These are phyloP conservation scores for Miniopterus natalensis DNA, from an alignment of 2,113 vertebrate genomes.

Conservation along the genomic window DNA sequence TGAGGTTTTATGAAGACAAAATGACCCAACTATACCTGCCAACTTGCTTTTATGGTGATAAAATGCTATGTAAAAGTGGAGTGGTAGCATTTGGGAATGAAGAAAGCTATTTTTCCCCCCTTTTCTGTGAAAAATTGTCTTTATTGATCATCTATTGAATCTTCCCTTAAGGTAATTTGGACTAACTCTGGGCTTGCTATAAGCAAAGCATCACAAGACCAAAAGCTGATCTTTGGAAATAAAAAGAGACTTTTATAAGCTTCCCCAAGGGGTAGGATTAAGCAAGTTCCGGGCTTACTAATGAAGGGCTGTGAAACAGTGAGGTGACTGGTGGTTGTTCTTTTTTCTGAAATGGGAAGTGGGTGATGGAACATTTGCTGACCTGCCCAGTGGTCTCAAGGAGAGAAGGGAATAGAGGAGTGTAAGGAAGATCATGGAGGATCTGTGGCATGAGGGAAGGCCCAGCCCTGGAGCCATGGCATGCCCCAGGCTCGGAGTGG, in stretches of 20 bases:
- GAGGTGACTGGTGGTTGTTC: neutral
- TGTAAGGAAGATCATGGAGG: neutral
- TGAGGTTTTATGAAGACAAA: neutral
- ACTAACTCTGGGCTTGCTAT: neutral
- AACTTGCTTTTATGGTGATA: neutral
- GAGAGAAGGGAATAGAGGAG: neutral
- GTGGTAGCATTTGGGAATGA: neutral
- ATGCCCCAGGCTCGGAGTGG: neutral
- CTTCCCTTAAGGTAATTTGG: neutral
- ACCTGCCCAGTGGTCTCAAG: neutral
- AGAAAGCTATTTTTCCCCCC: neutral
- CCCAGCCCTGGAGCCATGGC: fast-evolving
- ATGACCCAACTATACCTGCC: neutral
- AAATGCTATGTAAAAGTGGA: neutral
- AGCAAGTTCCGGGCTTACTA: neutral
- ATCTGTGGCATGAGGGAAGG: neutral
- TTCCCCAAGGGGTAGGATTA: neutral
- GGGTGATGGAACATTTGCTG: neutral
- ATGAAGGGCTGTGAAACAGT: neutral
- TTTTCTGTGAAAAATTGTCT: slow-evolving; percentile 11
- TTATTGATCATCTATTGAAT: slow-evolving; percentile 21
- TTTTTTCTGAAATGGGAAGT: neutral
- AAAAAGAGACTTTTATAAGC: neutral
- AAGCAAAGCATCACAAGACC: neutral
- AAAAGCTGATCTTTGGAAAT: neutral